Evolutionary conservation across 1,140 invertebrate genomes (phyloP).

Genomic region (Artemia franciscana): DNA sequence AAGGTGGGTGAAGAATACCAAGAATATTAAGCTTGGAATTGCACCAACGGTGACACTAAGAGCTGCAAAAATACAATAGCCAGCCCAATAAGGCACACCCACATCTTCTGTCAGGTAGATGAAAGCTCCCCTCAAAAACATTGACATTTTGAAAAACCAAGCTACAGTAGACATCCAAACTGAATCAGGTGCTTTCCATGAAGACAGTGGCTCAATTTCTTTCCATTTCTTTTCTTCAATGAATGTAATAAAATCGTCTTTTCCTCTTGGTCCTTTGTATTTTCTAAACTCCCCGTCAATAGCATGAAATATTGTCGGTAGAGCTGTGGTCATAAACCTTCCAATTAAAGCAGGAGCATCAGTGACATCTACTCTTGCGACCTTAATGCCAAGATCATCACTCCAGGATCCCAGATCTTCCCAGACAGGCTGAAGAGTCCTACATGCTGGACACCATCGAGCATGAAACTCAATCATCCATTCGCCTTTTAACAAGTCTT

Average conservation of each 20-base stretch:
- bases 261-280: conserved; percentile 70
- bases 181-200: conserved; percentile 76
- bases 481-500: no score
- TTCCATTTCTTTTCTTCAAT: conserved; percentile 73
- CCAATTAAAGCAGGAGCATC: conserved; percentile 76
- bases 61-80: conserved; percentile 84
- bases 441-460: conserved; percentile 96
- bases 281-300: conserved; percentile 81
- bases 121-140: conserved; percentile 63
- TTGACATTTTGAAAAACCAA: conserved; percentile 82
- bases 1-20: not conserved
- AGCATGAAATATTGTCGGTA: conserved; percentile 95
- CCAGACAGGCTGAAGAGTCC: conserved; percentile 70
- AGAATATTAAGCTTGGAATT: conserved; percentile 49
- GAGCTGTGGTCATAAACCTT: conserved; percentile 89
- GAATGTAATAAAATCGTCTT: conserved; percentile 62
- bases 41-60: conserved; percentile 76
- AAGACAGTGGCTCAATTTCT: conserved; percentile 53
- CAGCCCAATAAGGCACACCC: conserved; percentile 82
- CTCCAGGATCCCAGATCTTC: conserved; percentile 56
- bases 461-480: no score
- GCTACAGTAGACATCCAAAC: conserved; percentile 76
- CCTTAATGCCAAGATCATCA: conserved; percentile 49
- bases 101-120: conserved; percentile 75
- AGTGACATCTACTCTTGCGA: conserved; percentile 82